Evolutionary conservation across 2,888 invertebrate genomes (phyloP).

Genomic region (Zaprionus lineosus): DNA sequence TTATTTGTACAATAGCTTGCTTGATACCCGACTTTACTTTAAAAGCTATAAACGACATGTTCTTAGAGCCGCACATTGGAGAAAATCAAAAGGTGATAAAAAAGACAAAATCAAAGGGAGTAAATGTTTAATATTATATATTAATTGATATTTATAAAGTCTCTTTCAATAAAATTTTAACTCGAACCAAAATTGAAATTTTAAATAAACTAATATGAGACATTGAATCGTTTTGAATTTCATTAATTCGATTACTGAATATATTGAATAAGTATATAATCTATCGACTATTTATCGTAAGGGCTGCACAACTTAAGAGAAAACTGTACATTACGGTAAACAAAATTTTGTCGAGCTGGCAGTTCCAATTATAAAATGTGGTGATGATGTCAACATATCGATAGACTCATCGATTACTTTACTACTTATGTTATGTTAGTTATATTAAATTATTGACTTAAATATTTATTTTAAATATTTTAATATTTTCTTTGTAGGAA

Average conservation of each 20-base stretch:
- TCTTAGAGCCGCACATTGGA: constrained; percentile 26
- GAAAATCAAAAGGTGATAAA: background rate
- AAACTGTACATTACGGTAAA: background rate
- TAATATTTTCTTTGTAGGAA: too few species aligned
- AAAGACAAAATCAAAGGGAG: background rate
- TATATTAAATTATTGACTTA: background rate
- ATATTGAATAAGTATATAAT: too few species aligned
- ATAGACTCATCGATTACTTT: background rate
- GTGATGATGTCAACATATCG: background rate
- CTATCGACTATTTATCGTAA: too few species aligned
- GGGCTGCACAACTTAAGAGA: too few species aligned
- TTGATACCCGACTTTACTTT: constrained; percentile 84
- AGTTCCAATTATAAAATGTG: background rate
- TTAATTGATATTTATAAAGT: too few species aligned
- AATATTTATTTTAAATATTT: background rate
- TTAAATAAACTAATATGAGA: too few species aligned
- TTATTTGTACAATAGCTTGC: constrained; percentile 83
- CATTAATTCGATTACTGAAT: too few species aligned
- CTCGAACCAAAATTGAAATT: too few species aligned
- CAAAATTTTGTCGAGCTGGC: background rate
- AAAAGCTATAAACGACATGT: constrained; percentile 59
- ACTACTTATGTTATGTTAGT: background rate
- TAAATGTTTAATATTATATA: background rate
- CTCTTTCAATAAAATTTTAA: too few species aligned
- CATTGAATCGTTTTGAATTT: too few species aligned